Evolutionary conservation across 2,888 invertebrate genomes (phyloP).

Genomic region (Pterostichus niger): DNA sequence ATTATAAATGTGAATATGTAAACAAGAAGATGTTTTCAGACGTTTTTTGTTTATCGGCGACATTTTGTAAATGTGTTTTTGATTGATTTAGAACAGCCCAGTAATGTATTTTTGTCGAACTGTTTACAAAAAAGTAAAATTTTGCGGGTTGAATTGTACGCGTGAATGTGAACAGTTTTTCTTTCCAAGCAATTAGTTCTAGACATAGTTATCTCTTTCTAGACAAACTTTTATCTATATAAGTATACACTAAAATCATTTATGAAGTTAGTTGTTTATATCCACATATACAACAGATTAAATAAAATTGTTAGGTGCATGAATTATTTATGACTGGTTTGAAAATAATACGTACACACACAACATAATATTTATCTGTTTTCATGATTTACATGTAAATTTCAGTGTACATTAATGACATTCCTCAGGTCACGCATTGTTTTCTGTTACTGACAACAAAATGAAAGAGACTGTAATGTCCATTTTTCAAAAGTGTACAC

Average conservation of each 20-base stretch:
- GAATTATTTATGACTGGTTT: conserved; percentile 44
- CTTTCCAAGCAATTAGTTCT: too few species aligned
- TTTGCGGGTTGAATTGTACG: too few species aligned
- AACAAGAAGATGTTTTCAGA: too few species aligned
- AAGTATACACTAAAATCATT: background rate
- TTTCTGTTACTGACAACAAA: conserved; percentile 36
- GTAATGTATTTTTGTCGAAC: too few species aligned
- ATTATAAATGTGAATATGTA: too few species aligned
- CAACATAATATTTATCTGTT: conserved; percentile 63
- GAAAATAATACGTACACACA: conserved; percentile 57
- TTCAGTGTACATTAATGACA: conserved; percentile 55
- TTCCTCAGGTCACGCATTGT: conserved; percentile 55
- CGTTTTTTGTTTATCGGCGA: too few species aligned
- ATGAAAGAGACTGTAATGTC: background rate
- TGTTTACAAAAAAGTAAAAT: too few species aligned
- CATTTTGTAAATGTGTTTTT: too few species aligned
- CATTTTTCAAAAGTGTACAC: conserved; percentile 40
- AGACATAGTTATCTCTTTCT: background rate
- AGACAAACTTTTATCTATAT: conserved; percentile 3
- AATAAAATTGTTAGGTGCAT: conserved; percentile 57
- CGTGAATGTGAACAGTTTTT: too few species aligned
- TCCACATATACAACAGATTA: conserved; percentile 46
- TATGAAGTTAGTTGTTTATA: conserved; percentile 28
- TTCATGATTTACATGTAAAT: conserved; percentile 60
- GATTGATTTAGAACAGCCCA: too few species aligned